Evolutionary conservation across 2,888 invertebrate species (phyloP).

Genomic region (Pomacea canaliculata): DNA sequence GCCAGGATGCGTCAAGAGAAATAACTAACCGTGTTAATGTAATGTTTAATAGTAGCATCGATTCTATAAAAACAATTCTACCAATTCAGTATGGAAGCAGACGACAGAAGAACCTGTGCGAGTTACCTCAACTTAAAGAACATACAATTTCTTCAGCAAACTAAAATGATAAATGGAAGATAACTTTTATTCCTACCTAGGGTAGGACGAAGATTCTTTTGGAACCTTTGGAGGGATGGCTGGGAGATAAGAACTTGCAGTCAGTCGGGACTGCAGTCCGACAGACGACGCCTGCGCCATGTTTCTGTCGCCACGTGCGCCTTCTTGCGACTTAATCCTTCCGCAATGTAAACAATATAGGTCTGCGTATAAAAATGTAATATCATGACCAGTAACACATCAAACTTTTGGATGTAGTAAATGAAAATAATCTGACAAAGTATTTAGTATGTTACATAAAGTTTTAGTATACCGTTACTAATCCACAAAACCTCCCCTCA

Average conservation of each 20-base stretch:
- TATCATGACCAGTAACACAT: too few relatives aligned
- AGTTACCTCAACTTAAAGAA: background rate
- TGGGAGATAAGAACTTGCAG: slow-evolving; percentile 52
- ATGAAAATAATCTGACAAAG: too few relatives aligned
- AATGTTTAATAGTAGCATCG: too few relatives aligned
- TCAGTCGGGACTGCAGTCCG: too few relatives aligned
- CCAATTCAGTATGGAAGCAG: background rate
- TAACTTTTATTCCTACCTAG: slow-evolving; percentile 38
- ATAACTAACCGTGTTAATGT: too few relatives aligned
- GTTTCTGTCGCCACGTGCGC: slow-evolving; percentile 12
- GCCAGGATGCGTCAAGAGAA: too few relatives aligned
- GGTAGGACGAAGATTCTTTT: slow-evolving; percentile 50
- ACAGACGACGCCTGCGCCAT: slow-evolving; percentile 45
- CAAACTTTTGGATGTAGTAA: too few relatives aligned
- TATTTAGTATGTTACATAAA: too few relatives aligned
- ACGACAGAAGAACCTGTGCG: slow-evolving; percentile 1
- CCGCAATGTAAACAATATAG: slow-evolving; percentile 4
- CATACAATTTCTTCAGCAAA: background rate
- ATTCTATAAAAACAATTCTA: background rate
- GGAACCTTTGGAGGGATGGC: slow-evolving; percentile 52
- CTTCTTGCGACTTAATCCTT: background rate
- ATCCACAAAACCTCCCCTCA: too few relatives aligned
- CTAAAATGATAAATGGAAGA: background rate
- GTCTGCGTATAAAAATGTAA: too few relatives aligned
- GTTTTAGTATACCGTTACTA: too few relatives aligned